phyloP scores from a whole-genome alignment of 1,140 invertebrate genomes.

The Heliconius hewitsoni region DNA sequence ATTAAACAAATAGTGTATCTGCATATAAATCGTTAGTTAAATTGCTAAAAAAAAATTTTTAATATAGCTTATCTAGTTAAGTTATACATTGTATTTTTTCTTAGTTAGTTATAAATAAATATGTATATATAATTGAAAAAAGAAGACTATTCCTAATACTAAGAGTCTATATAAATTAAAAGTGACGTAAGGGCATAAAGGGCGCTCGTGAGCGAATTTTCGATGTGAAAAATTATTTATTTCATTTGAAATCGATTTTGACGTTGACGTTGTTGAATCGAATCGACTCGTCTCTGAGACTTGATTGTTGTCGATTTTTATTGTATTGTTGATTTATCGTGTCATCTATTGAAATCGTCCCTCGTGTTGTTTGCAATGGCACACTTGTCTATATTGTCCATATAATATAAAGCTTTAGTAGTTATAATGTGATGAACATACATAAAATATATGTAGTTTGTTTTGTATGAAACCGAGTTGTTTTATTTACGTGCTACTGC shows the following conservation, averaged over 20 bases:
- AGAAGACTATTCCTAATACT: not conserved
- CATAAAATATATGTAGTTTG: conserved; percentile 3
- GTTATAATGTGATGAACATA: conserved; percentile 10
- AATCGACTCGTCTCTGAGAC: conserved; percentile 51
- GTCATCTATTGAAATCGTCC: not conserved
- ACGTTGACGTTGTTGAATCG: conserved; percentile 49
- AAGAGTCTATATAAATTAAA: not conserved
- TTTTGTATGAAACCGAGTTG: conserved; percentile 7
- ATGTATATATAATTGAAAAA: not conserved
- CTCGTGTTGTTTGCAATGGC: not conserved
- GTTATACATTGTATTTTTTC: not conserved
- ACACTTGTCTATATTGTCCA: not conserved
- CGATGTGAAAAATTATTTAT: conserved; percentile 47
- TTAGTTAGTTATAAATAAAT: conserved; percentile 1
- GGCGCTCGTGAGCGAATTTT: conserved; percentile 25
- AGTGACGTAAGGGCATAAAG: conserved; percentile 14
- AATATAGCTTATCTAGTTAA: too few species aligned
- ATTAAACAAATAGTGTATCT: too few species aligned
- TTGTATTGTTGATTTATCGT: conserved; percentile 30
- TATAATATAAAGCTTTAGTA: conserved; percentile 13
- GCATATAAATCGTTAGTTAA: too few species aligned
- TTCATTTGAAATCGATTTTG: conserved; percentile 45
- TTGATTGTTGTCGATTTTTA: conserved; percentile 38
- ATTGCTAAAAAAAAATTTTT: too few species aligned
- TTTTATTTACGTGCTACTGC: not conserved